phyloP scores from a whole-genome alignment of 2,797 vertebrate species.

The Cyclura pinguis region DNA sequence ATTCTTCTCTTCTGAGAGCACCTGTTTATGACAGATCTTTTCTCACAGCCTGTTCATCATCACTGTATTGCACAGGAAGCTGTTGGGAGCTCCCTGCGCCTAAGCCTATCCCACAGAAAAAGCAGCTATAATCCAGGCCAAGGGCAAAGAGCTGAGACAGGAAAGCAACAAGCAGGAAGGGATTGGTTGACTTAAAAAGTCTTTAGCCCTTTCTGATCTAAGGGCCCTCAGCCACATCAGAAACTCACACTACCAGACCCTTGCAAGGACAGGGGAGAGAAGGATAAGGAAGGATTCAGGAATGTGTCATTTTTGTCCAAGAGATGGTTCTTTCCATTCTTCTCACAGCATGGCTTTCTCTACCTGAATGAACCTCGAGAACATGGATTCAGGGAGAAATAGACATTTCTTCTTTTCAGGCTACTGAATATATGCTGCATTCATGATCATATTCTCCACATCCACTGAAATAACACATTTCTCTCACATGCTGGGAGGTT shows the following conservation, averaged over 20 bases:
- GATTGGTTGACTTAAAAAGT: neutral
- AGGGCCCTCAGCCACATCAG: neutral
- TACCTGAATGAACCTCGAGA: neutral
- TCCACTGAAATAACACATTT: neutral
- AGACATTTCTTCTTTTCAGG: neutral
- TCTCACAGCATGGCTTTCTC: neutral
- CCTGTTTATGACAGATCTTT: constrained; percentile 11
- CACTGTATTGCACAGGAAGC: neutral
- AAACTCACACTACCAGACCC: neutral
- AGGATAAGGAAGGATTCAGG: neutral
- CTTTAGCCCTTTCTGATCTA: neutral
- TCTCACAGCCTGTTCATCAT: constrained; percentile 23
- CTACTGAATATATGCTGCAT: neutral
- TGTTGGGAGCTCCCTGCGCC: neutral
- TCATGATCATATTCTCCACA: neutral
- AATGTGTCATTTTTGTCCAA: neutral
- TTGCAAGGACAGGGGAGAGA: neutral
- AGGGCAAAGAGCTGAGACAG: neutral
- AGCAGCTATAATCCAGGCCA: constrained; percentile 23
- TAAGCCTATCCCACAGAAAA: constrained; percentile 25
- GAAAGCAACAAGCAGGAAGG: neutral
- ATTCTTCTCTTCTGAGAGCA: constrained; percentile 32
- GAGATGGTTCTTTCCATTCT: neutral
- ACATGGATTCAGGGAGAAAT: too few species aligned
- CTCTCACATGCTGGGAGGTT: too few species aligned